Evolutionary conservation across 2,797 vertebrate species (phyloP), one percentile per base, ranked within the genome.

Genomic region (Falco cherrug): DNA sequence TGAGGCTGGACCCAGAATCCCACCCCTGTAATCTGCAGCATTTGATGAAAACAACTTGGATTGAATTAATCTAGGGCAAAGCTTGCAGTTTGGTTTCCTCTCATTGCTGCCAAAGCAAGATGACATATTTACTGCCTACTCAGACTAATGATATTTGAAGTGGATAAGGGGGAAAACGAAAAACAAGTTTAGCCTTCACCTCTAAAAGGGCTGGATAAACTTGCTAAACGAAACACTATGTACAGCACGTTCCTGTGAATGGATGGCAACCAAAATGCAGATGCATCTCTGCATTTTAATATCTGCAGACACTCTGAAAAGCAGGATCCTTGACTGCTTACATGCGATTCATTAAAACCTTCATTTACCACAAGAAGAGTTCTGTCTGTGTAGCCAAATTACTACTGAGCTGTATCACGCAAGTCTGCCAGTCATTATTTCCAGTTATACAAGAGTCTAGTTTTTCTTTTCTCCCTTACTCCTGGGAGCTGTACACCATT

Each of bases 41-140:
- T 97, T 97, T 96, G 97, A 97, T 96, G 97, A 97, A 98, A 98
- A 98, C 97, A 97, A 96, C 88, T 97, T 97, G 96, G 97, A 97
- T 82, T 96, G 91, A 97, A 97, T 97, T 97, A 96, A 97, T 96
- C 84, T 54, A 79, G 84, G 95, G 94, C 93, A 90, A 92, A 95
- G 56, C 64, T 88, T 79, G 63, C 53, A 90, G 85, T 84, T 90
- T 51, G 43, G 87, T 92, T 94, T 95, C 84, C 76, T 57, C 73
- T 89, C 70, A 93, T 26, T 76, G 80, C 93, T 97, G 97, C 97
- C 97, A 98, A 96, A 96, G 93, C 65, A 92, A 97, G 93, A 96
- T 41, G 81, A 97, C 91, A 94, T 96, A 87, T 95, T 95, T 96
- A 92, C 91, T 95, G 93, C 84, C 84, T 97, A 82, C 89, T 96